Conservation (phyloP, 2,888 invertebrate genomes). For the Sialis lutaria region DNA sequence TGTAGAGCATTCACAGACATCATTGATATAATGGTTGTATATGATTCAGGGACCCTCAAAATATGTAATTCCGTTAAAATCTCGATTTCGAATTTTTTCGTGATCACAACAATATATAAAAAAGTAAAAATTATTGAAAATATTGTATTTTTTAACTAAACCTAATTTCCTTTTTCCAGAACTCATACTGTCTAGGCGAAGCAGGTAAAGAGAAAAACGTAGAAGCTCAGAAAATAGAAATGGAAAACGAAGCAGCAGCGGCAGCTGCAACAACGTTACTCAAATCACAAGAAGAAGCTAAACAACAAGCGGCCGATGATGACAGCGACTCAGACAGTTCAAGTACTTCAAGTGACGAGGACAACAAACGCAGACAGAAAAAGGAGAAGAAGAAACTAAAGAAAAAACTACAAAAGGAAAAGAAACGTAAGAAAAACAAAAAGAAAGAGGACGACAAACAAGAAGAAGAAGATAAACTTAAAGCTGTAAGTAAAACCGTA, state of each 20-base stretch:
- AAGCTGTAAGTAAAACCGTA: no score
- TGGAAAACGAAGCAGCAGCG: constrained; percentile 11
- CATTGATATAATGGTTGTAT: no score
- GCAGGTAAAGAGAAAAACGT: constrained; percentile 28
- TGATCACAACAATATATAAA: no score
- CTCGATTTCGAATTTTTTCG: no score
- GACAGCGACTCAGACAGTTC: constrained; percentile 9
- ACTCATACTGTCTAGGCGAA: constrained; percentile 77
- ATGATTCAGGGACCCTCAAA: no score
- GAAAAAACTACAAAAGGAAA: constrained; percentile 25
- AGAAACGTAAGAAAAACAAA: constrained; percentile 20
- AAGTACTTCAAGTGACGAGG: constrained; percentile 24
- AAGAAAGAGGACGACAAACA: constrained; percentile 41
- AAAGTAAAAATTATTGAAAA: no score
- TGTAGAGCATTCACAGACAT: no score
- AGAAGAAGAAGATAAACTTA: constrained; percentile 20
- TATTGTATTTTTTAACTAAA: no score
- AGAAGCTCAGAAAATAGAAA: constrained; percentile 12
- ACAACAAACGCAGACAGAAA: constrained; percentile 33
- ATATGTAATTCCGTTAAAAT: no score
- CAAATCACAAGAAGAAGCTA: constrained; percentile 7
- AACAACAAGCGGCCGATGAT: constrained; percentile 3
- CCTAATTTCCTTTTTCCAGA: constrained; percentile 28
- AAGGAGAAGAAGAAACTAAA: constrained; percentile 30
- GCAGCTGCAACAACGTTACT: constrained; percentile 8